A percentile compares a stretch with the other conserved stretches of the same genome.
phyloP scores from a whole-genome alignment of 2,797 vertebrate genomes.

The Peromyscus melanophrys region DNA sequence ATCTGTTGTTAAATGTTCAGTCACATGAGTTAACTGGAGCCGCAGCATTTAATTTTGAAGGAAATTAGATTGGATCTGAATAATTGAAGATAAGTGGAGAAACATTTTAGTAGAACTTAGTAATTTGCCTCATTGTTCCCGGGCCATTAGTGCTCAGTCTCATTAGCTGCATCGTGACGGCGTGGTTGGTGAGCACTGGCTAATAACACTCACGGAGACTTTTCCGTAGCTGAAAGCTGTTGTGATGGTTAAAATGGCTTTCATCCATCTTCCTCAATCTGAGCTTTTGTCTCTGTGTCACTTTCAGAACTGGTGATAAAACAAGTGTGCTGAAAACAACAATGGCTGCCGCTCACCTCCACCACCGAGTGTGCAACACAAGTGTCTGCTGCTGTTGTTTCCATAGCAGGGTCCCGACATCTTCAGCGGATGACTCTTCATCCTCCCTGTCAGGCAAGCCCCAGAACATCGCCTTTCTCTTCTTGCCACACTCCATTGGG shows the following conservation, averaged over 20 bases:
- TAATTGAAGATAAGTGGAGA: slow-evolving; percentile 75
- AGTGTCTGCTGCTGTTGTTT: not conserved
- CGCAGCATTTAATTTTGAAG: slow-evolving; percentile 72
- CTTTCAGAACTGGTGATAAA: slow-evolving; percentile 42
- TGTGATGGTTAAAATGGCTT: slow-evolving; percentile 49
- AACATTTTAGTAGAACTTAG: slow-evolving; percentile 74
- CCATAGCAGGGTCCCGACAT: not conserved
- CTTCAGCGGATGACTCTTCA: not conserved
- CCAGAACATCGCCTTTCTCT: not conserved
- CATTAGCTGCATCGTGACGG: not conserved
- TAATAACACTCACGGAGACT: slow-evolving; percentile 26
- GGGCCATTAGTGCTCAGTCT: slow-evolving; percentile 39
- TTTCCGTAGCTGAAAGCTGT: slow-evolving; percentile 36
- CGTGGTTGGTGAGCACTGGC: not conserved
- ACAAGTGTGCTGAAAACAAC: not conserved
- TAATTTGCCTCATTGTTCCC: slow-evolving; percentile 68
- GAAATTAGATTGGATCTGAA: slow-evolving; percentile 73
- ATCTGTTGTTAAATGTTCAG: slow-evolving; percentile 69
- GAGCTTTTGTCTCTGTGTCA: slow-evolving; percentile 31
- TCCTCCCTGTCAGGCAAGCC: too few relatives aligned
- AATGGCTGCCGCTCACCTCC: not conserved
- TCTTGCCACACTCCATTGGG: not conserved
- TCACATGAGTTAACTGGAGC: slow-evolving; percentile 61
- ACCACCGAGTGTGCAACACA: not conserved
- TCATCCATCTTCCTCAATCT: not conserved